Evolutionary conservation across 2,113 vertebrate genomes (phyloP), one percentile per base, ranked within the genome.

Genomic region (Hemiscyllium ocellatum): DNA sequence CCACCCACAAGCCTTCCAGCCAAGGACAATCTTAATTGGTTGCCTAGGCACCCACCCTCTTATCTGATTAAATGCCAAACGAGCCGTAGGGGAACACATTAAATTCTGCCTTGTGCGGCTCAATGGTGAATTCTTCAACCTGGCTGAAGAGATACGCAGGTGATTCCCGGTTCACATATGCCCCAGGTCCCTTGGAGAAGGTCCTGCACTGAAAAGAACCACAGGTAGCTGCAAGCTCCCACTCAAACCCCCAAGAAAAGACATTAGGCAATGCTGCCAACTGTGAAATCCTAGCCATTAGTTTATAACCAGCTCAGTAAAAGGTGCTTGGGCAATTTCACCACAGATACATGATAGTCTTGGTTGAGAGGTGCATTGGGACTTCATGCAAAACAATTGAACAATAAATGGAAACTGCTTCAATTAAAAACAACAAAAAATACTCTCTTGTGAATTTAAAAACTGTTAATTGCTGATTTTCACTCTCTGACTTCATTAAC

Each of bases 401-500:
- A 83, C 80, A 83, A 83, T n/a, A 52, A 87, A 52, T 87, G 42
- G 6, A 52, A 87, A 87, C 8, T 8, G 26, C 50, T 87, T 87
- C 24, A 87, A 87, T 87, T 87, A 87, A 87, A 87, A 87, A 26
- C 22, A 87, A 90, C 85, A 50, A 56, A 61, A 86, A 61, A 90
- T 5, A 17, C 87, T 83, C 20, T 87, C 22, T 52, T 50, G 52
- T 90, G 65, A 68, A 42, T 69, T 68, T 65, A 20, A 94, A 69
- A 94, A 66, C 61, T 69, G 33, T 24, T 94, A 94, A 68, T 94
- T 94, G 61, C 61, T 94, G 33, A 68, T 42, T 61, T 47, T 24
- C 90, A 94, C 52, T 94, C 61, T 94, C 65, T 13, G n/a, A 69
- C 90, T 93, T 37, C 65, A 69, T 94, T 68, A 68, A 94, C 56